Base-by-base conservation (phyloP, 2,113 vertebrate genomes). In the Chitala chitala region DNA sequence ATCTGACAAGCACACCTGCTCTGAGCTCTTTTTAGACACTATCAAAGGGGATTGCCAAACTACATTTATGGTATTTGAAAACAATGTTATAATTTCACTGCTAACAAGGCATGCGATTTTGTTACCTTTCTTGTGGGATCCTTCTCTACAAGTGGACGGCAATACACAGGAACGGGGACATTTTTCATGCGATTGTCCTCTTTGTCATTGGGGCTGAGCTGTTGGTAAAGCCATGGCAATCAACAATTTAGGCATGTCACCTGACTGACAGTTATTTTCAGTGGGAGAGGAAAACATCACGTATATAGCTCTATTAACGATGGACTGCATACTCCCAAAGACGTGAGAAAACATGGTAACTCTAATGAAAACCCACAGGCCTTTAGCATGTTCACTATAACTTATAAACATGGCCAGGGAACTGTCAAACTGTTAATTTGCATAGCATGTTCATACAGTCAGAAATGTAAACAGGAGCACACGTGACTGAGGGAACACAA, bases 41-140 rank as follows among this genome's bases (percentile, higher is more conserved):
- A 51, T 3, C 1, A 51, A 51, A 51, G 2, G 2, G 12, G 1
- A 15, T 51, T 20, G 20, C 48, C 2, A 15, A 51, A 44, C 10
- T 68, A 68, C 5, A 68, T 44, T 10, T 38, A 36, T 63, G 38
- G 24, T 12, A 10, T 48, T 42, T 4, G 44, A 48, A 66, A 68
- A 48, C 38, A 12, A n/a, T 66, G 3, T 4, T 29, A n/a, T 22
- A n/a, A n/a, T n/a, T n/a, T n/a, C n/a, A n/a, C 26, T 20, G 5
- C 15, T 15, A 20, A 29, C 33, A n/a, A 50, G 6, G 15, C n/a
- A 7, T 33, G 42, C 22, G 26, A 13, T 68, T 3, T 33, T 44
- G 13, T 1, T 66, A 98, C 97, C 95, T 99, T 99, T 94, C 97
- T 95, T 78, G 94, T 95, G 64, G 94, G 90, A 80, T 99, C 97